These are phyloP conservation scores for Pica pica DNA, from an alignment of 2,113 vertebrate genomes.

Conservation along the genomic window DNA sequence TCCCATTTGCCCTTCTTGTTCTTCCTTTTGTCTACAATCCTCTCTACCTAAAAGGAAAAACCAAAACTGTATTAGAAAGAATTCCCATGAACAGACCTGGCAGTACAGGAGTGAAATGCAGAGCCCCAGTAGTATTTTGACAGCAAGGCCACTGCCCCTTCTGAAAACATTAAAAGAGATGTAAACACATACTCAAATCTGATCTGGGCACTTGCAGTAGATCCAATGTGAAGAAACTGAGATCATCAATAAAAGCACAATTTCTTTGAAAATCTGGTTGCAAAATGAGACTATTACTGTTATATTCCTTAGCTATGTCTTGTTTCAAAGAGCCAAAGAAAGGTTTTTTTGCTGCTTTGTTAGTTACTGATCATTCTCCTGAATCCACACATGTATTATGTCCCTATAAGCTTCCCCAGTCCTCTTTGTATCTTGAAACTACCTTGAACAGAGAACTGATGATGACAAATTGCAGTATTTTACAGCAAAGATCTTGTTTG, in stretches of 20 bases:
- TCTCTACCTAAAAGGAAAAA: constrained; percentile 82
- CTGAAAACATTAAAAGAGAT: not conserved
- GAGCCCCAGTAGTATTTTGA: not conserved
- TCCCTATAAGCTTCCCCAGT: not conserved
- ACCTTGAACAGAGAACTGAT: not conserved
- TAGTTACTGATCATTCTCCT: not conserved
- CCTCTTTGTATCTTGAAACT: not conserved
- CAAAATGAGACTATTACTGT: not conserved
- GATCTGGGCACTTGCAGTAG: not conserved
- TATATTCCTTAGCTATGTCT: not conserved
- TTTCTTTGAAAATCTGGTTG: not conserved
- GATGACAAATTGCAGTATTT: not conserved
- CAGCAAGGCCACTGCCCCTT: not conserved
- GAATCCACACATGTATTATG: not conserved
- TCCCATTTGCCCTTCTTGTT: constrained; percentile 98
- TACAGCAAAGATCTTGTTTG: not conserved
- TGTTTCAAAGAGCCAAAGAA: not conserved
- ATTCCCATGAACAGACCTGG: not conserved
- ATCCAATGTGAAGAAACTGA: not conserved
- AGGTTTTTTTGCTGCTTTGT: not conserved
- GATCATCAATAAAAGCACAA: not conserved
- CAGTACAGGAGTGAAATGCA: not conserved
- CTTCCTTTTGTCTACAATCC: constrained; percentile 95
- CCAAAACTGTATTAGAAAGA: not conserved
- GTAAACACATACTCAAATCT: not conserved